A percentile compares a stretch with the other conserved stretches of the same genome.
phyloP scores from a whole-genome alignment of 1,140 invertebrate genomes.

The Pemphigus obesinymphae region DNA sequence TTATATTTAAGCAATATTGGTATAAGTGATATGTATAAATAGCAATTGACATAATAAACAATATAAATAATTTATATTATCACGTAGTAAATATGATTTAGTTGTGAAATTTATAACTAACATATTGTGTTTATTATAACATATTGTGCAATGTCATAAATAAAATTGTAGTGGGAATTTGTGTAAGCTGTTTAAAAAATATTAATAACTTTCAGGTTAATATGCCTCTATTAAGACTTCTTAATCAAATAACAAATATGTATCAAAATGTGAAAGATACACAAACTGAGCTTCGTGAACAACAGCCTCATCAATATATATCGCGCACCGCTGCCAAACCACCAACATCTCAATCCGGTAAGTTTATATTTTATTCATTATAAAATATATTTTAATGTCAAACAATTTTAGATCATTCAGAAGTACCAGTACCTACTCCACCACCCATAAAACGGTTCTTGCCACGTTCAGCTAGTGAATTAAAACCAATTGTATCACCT shows the following conservation, averaged over 20 bases:
- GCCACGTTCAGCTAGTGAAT: conserved; percentile 44
- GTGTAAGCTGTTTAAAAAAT: too few species aligned
- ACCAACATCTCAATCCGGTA: conserved; percentile 28
- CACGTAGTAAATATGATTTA: too few species aligned
- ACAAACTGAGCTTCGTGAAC: conserved; percentile 77
- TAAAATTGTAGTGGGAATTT: too few species aligned
- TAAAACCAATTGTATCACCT: conserved; percentile 55
- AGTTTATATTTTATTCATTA: not conserved
- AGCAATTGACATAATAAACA: too few species aligned
- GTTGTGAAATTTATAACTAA: too few species aligned
- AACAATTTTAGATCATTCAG: conserved; percentile 28
- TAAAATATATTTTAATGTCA: not conserved
- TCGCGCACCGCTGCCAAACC: conserved; percentile 14
- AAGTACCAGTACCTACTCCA: conserved; percentile 25
- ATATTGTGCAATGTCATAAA: too few species aligned
- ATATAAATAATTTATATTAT: too few species aligned
- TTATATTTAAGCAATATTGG: too few species aligned
- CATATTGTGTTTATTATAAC: too few species aligned
- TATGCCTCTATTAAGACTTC: conserved; percentile 85
- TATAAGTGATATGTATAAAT: too few species aligned
- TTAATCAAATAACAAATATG: conserved; percentile 96
- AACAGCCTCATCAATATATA: conserved; percentile 49
- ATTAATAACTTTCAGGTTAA: conserved; percentile 66
- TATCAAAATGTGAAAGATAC: conserved; percentile 96
- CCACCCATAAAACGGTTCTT: conserved; percentile 36